Evolutionary conservation across 2,113 vertebrate genomes (phyloP), one percentile per base, ranked within the genome.

Genomic region (Apaloderma vittatum): DNA sequence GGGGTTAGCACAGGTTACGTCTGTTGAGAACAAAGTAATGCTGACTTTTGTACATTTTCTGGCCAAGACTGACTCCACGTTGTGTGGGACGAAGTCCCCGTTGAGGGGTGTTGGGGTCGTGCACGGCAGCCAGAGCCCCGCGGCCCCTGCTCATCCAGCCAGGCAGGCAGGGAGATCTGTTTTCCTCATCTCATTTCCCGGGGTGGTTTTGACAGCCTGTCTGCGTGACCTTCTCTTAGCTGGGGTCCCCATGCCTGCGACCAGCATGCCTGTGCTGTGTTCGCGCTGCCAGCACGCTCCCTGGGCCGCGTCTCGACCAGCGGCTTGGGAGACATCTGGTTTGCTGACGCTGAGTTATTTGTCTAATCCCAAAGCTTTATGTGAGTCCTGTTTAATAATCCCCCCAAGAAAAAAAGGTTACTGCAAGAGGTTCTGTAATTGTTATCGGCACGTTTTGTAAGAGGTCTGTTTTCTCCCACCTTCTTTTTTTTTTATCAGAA

Each of bases 21-120:
- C 70, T 55, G 37, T 34, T 75, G 78, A 54, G 78, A 79, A 15
- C 62, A 68, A 65, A 87, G 20, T 78, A 65, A 34, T 0, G 11
- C 62, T 72, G 85, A 72, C 34, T 24, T 37, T 9, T n/a, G 70
- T 30, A 21, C 34, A 24, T 95, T 36, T 82, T 32, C 58, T 22
- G 57, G 58, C 71, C 0, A 4, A 59, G 29, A 49, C 0, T 2
- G 48, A 45, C 49, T 34, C 26, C 2, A 0, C 2, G 0, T 72
- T 40, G 45, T 26, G 51, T 49, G 81, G 43, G 66, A 29, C 12
- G 13, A 19, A 55, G 52, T 52, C 52, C 58, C 6, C 0, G 1
- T 29, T 48, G 32, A 15, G 67, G 73, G 88, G 18, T 21, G 58
- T 59, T 55, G 2, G 1, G 46, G 63, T n/a, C 10, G 3, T 12